These are phyloP conservation scores for Strongylocentrotus purpuratus DNA, from an alignment of 35 echinoderm and acorn worm genomes.

Conservation along the genomic window DNA sequence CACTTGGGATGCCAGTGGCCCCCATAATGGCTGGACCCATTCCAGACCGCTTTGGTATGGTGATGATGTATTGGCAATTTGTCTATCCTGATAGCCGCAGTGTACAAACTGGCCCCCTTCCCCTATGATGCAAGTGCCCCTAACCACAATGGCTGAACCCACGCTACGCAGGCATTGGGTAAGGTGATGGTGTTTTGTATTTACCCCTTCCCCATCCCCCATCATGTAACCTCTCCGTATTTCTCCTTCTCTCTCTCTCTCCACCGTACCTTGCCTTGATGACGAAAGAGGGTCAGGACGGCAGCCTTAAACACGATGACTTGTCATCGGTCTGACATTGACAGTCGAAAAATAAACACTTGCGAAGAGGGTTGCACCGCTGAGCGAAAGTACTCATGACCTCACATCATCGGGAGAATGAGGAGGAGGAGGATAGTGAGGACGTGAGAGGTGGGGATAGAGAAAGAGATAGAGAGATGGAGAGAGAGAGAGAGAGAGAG, in stretches of 20 bases:
- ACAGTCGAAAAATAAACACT: conserved; percentile 42
- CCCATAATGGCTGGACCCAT: too few relatives aligned
- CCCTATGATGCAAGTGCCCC: too few relatives aligned
- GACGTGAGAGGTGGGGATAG: neutral
- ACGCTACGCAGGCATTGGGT: too few relatives aligned
- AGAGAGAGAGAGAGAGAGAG: neutral
- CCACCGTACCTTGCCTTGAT: neutral
- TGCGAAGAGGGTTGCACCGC: conserved; percentile 16
- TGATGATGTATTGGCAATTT: too few relatives aligned
- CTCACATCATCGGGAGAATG: neutral
- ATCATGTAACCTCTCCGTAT: neutral
- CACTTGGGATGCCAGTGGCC: too few relatives aligned
- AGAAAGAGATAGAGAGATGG: too few relatives aligned
- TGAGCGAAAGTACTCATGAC: conserved; percentile 13
- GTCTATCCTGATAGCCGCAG: too few relatives aligned
- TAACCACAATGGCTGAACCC: too few relatives aligned
- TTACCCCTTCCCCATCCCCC: neutral
- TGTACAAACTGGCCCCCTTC: too few relatives aligned
- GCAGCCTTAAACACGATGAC: conserved; percentile 17
- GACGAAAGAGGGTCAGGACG: neutral
- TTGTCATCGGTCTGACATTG: conserved; percentile 28
- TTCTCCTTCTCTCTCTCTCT: neutral
- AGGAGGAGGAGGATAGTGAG: neutral
- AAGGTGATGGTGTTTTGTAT: too few relatives aligned
- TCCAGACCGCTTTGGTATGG: too few relatives aligned